These are phyloP conservation scores for Ploceus nigricollis DNA, from an alignment of 2,113 vertebrate genomes.

Conservation along the genomic window DNA sequence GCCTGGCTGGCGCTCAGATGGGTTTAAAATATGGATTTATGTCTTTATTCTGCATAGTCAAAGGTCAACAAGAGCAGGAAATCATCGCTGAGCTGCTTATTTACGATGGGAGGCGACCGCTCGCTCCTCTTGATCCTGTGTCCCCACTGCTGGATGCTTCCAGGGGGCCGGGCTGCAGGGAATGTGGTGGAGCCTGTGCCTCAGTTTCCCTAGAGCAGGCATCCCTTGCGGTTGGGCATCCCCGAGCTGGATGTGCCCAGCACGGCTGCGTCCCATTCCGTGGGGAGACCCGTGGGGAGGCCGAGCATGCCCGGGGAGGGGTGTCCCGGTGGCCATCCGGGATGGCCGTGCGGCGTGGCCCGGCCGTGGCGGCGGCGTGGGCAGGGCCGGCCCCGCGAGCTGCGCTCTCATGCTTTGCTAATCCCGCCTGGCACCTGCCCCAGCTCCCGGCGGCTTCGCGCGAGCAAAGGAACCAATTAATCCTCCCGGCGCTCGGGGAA, in stretches of 20 bases:
- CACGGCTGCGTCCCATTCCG: rapidly evolving
- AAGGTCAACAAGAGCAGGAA: slow-evolving; percentile 68
- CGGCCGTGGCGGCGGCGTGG: neutral
- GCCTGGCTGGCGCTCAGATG: slow-evolving; percentile 48
- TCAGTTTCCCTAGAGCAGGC: neutral
- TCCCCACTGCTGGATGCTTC: neutral
- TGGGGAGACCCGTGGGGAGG: rapidly evolving
- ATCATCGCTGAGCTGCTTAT: slow-evolving; percentile 54
- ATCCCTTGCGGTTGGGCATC: neutral
- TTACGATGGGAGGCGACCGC: slow-evolving; percentile 7
- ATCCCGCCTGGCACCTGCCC: slow-evolving; percentile 58
- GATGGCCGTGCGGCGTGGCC: neutral
- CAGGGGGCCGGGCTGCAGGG: neutral
- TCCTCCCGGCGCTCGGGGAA: slow-evolving; percentile 49
- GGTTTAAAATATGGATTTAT: slow-evolving; percentile 67
- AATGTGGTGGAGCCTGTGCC: neutral
- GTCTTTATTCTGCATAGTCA: slow-evolving; percentile 67
- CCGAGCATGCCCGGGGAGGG: neutral
- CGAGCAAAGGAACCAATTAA: slow-evolving; percentile 52
- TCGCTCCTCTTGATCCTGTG: neutral
- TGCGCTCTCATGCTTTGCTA: slow-evolving; percentile 52
- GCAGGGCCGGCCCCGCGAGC: neutral
- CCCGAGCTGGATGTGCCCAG: no score
- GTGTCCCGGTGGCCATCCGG: rapidly evolving
- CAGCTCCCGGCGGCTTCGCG: slow-evolving; percentile 50